These are phyloP conservation scores for Caenorhabditis wallacei DNA, from an alignment of 2,888 invertebrate species.

Conservation along the genomic window DNA sequence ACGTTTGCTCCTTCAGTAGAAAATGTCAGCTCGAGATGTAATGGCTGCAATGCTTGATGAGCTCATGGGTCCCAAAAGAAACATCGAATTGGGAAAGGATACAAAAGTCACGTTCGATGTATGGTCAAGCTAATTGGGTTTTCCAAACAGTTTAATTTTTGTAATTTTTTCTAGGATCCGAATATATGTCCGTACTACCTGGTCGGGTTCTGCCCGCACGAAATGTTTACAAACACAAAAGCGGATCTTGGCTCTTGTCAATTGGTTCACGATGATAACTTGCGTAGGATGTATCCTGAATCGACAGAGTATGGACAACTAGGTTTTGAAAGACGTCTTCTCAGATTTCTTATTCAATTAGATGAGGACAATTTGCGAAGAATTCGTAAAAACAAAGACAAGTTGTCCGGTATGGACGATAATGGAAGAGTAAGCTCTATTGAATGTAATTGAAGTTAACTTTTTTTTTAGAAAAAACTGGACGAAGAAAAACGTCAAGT, in stretches of 20 bases:
- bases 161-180: constrained; percentile 83
- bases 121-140: neutral
- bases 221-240: constrained; percentile 97
- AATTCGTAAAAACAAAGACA: constrained; percentile 73
- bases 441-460: neutral
- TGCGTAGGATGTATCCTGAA: constrained; percentile 88
- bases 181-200: constrained; percentile 97
- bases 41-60: constrained; percentile 81
- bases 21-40: constrained; percentile 73
- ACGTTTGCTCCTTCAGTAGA: neutral
- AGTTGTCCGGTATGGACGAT: constrained; percentile 65
- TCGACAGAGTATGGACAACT: constrained; percentile 72
- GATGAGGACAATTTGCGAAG: constrained; percentile 76
- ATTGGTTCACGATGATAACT: constrained; percentile 96
- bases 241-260: constrained; percentile 96
- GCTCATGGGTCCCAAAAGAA: constrained; percentile 79
- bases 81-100: constrained; percentile 71
- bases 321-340: constrained; percentile 76
- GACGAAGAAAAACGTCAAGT: constrained; percentile 65
- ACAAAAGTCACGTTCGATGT: constrained; percentile 69
- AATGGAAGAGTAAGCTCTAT: constrained; percentile 50
- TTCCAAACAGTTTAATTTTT: too few species aligned
- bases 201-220: constrained; percentile 98
- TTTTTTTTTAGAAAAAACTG: constrained; percentile 65
- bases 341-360: constrained; percentile 66